Percentiles rank a stretch among this genome's conserved stretches.
These are phyloP conservation scores for Eulimnadia texana DNA, from an alignment of 1,140 invertebrate species.

Conservation along the genomic window DNA sequence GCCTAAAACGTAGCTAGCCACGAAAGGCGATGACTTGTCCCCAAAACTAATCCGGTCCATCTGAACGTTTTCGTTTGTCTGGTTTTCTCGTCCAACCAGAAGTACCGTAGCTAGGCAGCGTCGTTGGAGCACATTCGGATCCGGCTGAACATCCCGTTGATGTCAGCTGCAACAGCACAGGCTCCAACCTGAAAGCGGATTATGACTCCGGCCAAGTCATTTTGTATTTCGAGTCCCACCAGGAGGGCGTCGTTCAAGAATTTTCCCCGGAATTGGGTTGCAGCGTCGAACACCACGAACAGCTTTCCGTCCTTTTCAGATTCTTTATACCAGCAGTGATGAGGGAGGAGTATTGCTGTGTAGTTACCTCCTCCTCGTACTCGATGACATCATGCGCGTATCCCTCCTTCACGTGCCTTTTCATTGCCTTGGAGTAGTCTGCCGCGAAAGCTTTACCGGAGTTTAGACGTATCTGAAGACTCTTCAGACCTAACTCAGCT, in stretches of 20 bases:
- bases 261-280: neutral
- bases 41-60: slow-evolving; percentile 15
- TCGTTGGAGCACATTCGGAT: neutral
- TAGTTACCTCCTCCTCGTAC: neutral
- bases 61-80: neutral
- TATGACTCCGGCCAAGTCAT: neutral
- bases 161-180: slow-evolving; percentile 5
- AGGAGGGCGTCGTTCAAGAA: slow-evolving; percentile 6
- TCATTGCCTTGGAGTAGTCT: slow-evolving; percentile 2
- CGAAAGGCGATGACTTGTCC: slow-evolving; percentile 17
- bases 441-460: neutral
- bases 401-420: neutral
- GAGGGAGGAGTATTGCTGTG: slow-evolving; percentile 1
- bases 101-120: slow-evolving; percentile 2
- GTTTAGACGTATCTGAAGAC: neutral
- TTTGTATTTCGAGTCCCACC: neutral
- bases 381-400: neutral
- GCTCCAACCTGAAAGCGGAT: neutral
- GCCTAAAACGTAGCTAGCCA: neutral
- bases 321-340: slow-evolving; percentile 1
- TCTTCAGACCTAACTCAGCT: neutral
- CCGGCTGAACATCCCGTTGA: neutral
- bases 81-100: slow-evolving; percentile 1
- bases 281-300: neutral
- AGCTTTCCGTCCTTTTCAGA: neutral